A percentile compares a stretch with the other conserved stretches of the same genome.
Conservation (phyloP, 2,888 invertebrate genomes). For the Caenorhabditis japonica region DNA sequence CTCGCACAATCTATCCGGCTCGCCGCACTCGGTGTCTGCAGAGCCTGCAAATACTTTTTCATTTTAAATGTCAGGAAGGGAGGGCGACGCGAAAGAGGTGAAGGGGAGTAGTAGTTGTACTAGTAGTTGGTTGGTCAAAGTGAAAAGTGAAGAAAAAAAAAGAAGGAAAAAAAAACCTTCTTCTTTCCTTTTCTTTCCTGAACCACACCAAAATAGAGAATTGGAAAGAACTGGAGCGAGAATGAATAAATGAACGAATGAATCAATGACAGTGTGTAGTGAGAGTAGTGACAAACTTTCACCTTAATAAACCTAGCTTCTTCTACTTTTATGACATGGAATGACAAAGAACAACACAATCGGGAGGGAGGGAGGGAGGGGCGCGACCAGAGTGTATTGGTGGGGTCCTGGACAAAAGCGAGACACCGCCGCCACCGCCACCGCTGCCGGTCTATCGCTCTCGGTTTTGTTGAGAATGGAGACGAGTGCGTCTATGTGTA, state of each 20-base stretch:
- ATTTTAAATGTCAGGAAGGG: not conserved
- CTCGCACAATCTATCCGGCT: conserved; percentile 43
- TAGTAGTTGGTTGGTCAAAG: conserved; percentile 31
- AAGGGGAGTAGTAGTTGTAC: too few species aligned
- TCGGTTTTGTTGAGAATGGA: conserved; percentile 22
- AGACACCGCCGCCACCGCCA: too few species aligned
- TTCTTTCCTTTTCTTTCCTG: too few species aligned
- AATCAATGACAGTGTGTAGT: too few species aligned
- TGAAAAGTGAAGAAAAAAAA: conserved; percentile 9
- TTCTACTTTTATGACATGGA: conserved; percentile 9
- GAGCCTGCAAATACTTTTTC: conserved; percentile 47
- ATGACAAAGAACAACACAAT: conserved; percentile 11
- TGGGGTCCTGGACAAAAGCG: too few species aligned
- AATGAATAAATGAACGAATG: conserved; percentile 8
- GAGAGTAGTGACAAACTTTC: too few species aligned
- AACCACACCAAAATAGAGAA: too few species aligned
- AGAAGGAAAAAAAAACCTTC: conserved; percentile 3
- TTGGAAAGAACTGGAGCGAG: too few species aligned
- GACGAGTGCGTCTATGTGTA: conserved; percentile 8
- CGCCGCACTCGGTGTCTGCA: conserved; percentile 71
- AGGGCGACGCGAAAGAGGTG: too few species aligned
- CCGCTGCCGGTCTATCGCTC: too few species aligned
- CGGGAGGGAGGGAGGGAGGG: conserved; percentile 5
- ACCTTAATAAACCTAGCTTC: conserved; percentile 30
- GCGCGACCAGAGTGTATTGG: too few species aligned